Conservation (phyloP, 2,113 vertebrate genomes). For the Stigmatopora nigra region DNA sequence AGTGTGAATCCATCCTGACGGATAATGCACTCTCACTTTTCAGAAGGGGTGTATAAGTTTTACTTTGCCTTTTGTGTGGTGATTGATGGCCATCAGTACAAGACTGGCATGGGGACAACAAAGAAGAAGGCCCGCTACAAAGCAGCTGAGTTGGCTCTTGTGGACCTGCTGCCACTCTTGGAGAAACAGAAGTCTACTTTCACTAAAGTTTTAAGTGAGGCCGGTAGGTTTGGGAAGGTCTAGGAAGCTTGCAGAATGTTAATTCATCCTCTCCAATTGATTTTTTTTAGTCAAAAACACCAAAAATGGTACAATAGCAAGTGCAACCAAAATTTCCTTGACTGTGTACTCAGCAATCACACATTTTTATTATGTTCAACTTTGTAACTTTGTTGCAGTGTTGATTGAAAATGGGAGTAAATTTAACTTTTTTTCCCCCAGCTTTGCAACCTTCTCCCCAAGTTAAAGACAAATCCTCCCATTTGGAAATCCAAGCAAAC, state of each 20-base stretch:
- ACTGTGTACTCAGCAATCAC: background rate
- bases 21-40: background rate
- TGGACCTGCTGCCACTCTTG: slow-evolving; percentile 72
- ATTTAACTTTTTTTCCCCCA: slow-evolving; percentile 10
- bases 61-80: slow-evolving; percentile 91
- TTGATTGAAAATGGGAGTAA: background rate
- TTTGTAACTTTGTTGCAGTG: background rate
- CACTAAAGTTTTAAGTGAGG: slow-evolving; percentile 62
- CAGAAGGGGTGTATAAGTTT: slow-evolving; percentile 70
- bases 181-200: slow-evolving; percentile 27
- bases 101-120: slow-evolving; percentile 80
- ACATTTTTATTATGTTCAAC: no score
- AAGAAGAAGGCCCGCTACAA: slow-evolving; percentile 83
- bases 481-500: slow-evolving; percentile 21
- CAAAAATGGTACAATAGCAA: no score
- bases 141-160: slow-evolving; percentile 81
- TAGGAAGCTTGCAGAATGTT: no score
- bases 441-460: slow-evolving; percentile 57
- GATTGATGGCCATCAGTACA: slow-evolving; percentile 79
- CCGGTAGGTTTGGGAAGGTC: background rate
- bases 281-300: no score
- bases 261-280: no score
- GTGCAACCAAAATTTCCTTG: background rate
- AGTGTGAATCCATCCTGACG: background rate
- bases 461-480: slow-evolving; percentile 44